Base-by-base conservation (phyloP, 2,797 vertebrate species). In the Coregonus ussuriensis region DNA sequence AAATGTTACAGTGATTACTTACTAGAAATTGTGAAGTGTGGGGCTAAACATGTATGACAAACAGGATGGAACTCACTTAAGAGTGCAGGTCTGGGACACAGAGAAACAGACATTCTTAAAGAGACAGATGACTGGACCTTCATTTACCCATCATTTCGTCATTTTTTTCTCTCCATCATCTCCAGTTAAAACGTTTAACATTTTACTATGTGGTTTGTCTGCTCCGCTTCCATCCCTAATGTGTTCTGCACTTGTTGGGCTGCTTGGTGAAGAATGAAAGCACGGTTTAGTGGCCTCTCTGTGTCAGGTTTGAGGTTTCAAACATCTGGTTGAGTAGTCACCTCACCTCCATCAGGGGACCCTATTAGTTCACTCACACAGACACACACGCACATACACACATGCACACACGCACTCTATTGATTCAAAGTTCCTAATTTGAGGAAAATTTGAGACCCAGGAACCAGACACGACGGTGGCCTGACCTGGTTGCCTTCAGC, bases 221-320 rank as follows among this genome's bases (percentile, higher is more conserved):
- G 53, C 65, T 69, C 25, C 37, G 11, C 21, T 18, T 76, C 53
- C 13, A 9, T 76, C 66, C 53, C 69, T 56, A 76, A 62, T 71
- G 67, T 16, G 54, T 70, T 76, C 53, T 71, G 35, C 16, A 76
- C 66, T 56, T 69, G 66, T 69, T 68, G 68, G 74, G 74, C 75
- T 3, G 13, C 18, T 15, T 37, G 31, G 67, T 37, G 67, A 70
- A 37, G 56, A 69, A 69, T 62, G 67, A 76, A 4, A 56, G 68
- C 52, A 69, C 21, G 53, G 66, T 37, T 51, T 71, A 56, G 37
- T 29, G n/a, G 18, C 56, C 33, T 71, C 41, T n/a, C 4, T 29
- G 14, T 25, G 33, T 70, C 41, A 56, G 63, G 6, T 63, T 69
- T 7, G 54, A n/a, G 54, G 54, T 21, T 59, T 71, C 33, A 15